Evolutionary conservation across 2,797 vertebrate species (phyloP), one percentile per base, ranked within the genome.

Genomic region (Echiichthys vipera): DNA sequence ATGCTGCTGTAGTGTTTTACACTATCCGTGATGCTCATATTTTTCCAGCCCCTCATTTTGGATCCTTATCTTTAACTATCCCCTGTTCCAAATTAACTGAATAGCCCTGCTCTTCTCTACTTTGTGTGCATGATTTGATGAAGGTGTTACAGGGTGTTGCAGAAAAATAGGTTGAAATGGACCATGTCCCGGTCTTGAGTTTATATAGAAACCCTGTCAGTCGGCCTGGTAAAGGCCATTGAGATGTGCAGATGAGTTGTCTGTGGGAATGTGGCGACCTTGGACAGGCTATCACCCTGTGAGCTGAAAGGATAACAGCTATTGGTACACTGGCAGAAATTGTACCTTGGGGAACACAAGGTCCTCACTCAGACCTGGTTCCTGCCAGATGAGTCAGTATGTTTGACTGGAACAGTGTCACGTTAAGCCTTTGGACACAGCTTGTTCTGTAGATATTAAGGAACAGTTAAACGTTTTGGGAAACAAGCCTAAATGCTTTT

Each of bases 211-310:
- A 57, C 7, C 42, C 7, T n/a, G 24, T 47, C 17, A 17, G 25
- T 45, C 0, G 15, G 29, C 18, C 50, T 45, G 54, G 55, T 50
- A 27, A 68, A 58, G 29, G 7, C 27, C 32, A 46, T 2, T 50
- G 29, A 62, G 47, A 51, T n/a, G 30, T 50, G 30, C 40, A 68
- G 42, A 64, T 42, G 4, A 30, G 58, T 29, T 42, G 49, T 53
- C 54, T 42, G 47, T 76, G 40, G 49, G 62, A 70, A 47, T 47
- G 34, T 49, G 25, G 39, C 7, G 24, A 66, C 58, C 49, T 65
- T 85, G 71, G 50, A 34, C 64, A 10, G 32, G 14, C 32, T 45
- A 55, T 55, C 65, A 62, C 32, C 46, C 51, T 72, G 50, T 58
- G 34, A 58, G 63, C 29, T 36, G 4, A 71, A 59, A 58, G 25